Evolutionary conservation across 2,797 vertebrate genomes (phyloP).

Genomic region (Pristis pectinata): DNA sequence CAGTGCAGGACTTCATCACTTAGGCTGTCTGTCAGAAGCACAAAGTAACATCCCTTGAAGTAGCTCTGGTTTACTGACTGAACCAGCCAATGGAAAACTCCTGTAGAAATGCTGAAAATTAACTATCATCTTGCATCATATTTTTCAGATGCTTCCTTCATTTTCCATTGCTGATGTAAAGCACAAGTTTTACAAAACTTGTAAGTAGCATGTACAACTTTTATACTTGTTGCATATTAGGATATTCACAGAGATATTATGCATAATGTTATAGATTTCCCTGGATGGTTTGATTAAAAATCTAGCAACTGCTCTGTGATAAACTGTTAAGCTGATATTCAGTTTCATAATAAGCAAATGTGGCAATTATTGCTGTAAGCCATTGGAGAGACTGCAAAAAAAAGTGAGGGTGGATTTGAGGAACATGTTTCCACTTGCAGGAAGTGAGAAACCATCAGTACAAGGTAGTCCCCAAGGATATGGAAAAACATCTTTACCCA

Average conservation of each 20-base stretch:
- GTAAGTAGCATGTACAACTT: conserved; percentile 52
- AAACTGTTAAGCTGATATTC: not conserved
- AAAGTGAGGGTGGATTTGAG: no score
- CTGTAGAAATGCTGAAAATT: conserved; percentile 43
- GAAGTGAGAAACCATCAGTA: no score
- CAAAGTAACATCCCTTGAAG: not conserved
- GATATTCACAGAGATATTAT: not conserved
- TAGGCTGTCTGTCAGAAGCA: not conserved
- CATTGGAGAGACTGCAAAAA: not conserved
- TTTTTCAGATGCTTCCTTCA: conserved; percentile 60
- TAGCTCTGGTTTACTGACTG: not conserved
- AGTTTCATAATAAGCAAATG: not conserved
- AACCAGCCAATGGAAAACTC: not conserved
- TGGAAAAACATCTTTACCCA: no score
- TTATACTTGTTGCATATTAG: not conserved
- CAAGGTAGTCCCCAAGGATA: no score
- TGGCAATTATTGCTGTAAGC: not conserved
- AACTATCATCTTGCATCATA: conserved; percentile 51
- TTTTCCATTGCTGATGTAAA: conserved; percentile 65
- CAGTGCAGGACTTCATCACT: not conserved
- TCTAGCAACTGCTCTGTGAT: not conserved
- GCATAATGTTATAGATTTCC: not conserved
- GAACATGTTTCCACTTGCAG: no score
- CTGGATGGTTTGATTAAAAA: not conserved
- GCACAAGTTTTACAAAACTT: conserved; percentile 66